These are phyloP conservation scores for Lampris megalopsis DNA, from an alignment of 2,113 vertebrate species.

Conservation along the genomic window DNA sequence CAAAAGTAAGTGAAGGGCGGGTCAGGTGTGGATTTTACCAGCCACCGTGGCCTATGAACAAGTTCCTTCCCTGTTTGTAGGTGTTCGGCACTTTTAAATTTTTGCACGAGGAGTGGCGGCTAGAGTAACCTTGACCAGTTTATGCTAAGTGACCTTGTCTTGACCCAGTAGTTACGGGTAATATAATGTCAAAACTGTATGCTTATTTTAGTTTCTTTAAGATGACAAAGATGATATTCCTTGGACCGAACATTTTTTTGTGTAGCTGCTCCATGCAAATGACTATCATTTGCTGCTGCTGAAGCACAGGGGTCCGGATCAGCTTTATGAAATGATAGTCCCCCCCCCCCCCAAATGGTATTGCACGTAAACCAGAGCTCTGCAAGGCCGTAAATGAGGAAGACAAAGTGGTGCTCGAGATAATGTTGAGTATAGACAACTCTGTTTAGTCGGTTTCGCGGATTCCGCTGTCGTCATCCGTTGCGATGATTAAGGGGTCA, in stretches of 20 bases:
- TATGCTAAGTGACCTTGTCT: slow-evolving; percentile 60
- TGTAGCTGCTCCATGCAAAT: too few species aligned
- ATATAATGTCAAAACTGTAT: neutral
- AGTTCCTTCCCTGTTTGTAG: neutral
- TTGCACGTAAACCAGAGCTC: neutral
- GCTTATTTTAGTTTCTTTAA: slow-evolving; percentile 30
- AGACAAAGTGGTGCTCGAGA: slow-evolving; percentile 21
- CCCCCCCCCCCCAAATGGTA: too few species aligned
- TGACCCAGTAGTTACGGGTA: neutral
- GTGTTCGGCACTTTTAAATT: neutral
- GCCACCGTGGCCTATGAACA: neutral
- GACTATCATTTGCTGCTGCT: too few species aligned
- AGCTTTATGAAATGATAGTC: too few species aligned
- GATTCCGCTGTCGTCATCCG: slow-evolving; percentile 8
- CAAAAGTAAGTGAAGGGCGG: neutral
- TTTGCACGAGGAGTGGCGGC: neutral
- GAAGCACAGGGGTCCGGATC: too few species aligned
- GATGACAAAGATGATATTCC: neutral
- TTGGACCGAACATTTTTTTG: neutral
- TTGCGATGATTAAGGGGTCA: slow-evolving; percentile 18
- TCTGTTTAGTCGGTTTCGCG: slow-evolving; percentile 33
- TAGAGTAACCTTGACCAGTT: neutral
- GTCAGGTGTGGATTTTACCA: neutral
- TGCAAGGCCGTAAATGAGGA: slow-evolving; percentile 3
- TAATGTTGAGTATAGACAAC: slow-evolving; percentile 18